A percentile compares a stretch with the other conserved stretches of the same genome.
Evolutionary conservation across 2,113 vertebrate genomes (phyloP).

Genomic region (Donacobius atricapilla): DNA sequence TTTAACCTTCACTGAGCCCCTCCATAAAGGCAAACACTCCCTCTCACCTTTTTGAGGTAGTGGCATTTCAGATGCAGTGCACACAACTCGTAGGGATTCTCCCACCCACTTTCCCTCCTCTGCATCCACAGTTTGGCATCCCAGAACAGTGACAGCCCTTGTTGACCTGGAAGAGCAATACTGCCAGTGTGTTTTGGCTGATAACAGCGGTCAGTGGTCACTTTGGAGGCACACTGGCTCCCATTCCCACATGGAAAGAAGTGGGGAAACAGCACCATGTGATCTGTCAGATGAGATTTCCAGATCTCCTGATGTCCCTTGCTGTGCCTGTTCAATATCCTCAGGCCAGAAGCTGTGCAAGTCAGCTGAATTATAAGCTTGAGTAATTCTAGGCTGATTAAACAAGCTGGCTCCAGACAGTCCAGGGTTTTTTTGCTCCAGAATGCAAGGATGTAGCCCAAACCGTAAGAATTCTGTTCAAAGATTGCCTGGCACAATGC

Average conservation of each 20-base stretch:
- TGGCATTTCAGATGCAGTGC: not conserved
- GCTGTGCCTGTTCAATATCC: conserved; percentile 12
- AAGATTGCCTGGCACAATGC: conserved; percentile 8
- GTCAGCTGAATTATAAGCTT: conserved; percentile 62
- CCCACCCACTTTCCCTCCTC: not conserved
- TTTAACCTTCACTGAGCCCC: not conserved
- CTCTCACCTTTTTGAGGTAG: not conserved
- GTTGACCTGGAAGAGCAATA: not conserved
- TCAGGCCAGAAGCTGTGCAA: conserved; percentile 37
- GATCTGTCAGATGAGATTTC: conserved; percentile 39
- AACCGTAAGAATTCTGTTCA: conserved; percentile 39
- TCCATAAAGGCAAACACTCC: not conserved
- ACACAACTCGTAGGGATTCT: not conserved
- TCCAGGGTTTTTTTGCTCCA: conserved; percentile 15
- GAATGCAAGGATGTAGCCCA: conserved; percentile 48
- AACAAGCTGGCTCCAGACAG: conserved; percentile 56
- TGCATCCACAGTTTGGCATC: not conserved
- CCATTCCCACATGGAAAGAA: not conserved
- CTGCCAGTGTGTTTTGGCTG: not conserved
- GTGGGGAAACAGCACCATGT: not conserved
- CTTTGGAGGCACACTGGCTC: not conserved
- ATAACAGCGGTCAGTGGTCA: not conserved
- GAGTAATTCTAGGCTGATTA: conserved; percentile 51
- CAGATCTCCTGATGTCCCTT: conserved; percentile 4
- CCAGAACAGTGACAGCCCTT: not conserved